A percentile compares a stretch with the other conserved stretches of the same genome.
Conservation (phyloP, 2,113 vertebrate genomes). For the Mixornis gularis region DNA sequence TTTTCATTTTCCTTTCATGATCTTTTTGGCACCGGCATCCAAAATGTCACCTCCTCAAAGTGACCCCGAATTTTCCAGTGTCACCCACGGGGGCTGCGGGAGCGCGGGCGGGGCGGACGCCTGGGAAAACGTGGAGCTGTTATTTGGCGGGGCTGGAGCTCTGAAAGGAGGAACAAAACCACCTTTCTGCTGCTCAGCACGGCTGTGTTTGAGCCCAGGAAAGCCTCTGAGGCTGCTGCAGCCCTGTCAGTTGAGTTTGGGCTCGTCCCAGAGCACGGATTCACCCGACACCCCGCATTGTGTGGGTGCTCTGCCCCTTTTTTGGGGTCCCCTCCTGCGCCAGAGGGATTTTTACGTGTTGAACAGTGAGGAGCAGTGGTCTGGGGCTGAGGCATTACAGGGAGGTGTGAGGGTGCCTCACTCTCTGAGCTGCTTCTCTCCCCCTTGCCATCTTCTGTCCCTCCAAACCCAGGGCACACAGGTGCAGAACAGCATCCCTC, state of each 20-base stretch:
- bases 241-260: accelerated
- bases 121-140: background rate
- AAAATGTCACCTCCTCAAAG: conserved; percentile 46
- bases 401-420: background rate
- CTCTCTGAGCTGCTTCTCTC: background rate
- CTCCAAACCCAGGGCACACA: background rate
- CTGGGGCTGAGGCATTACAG: background rate
- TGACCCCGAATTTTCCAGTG: conserved; percentile 51
- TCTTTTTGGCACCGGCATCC: conserved; percentile 33
- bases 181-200: background rate
- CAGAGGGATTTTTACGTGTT: background rate
- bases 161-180: conserved; percentile 16
- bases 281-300: accelerated
- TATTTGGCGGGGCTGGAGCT: background rate
- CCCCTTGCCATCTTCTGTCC: background rate
- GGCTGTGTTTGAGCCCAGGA: accelerated
- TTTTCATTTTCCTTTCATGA: conserved; percentile 56
- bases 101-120: background rate
- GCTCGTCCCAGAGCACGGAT: accelerated
- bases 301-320: background rate
- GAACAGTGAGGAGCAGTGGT: accelerated
- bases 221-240: background rate
- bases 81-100: conserved; percentile 43
- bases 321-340: accelerated
- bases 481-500: background rate